A percentile compares a stretch with the other conserved stretches of the same genome.
phyloP scores from a whole-genome alignment of 2,888 invertebrate species.

The Cheilosia vernalis region DNA sequence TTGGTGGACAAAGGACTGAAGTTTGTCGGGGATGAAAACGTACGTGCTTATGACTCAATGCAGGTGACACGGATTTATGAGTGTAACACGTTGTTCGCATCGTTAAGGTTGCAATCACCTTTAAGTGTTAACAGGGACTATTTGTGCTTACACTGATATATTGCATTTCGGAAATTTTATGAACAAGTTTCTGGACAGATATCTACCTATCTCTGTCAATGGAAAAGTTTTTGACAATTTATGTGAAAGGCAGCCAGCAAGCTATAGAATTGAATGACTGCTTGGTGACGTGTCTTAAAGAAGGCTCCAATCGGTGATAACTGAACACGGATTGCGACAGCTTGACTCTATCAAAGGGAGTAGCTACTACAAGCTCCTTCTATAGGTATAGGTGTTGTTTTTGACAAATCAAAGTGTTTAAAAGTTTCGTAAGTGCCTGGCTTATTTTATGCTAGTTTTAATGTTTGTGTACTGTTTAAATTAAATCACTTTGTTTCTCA shows the following conservation, averaged over 20 bases:
- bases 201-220: neutral
- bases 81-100: slow-evolving; percentile 36
- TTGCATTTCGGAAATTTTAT: slow-evolving; percentile 35
- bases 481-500: too few species aligned
- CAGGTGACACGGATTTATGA: slow-evolving; percentile 57
- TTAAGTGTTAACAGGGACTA: slow-evolving; percentile 14
- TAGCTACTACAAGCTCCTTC: too few species aligned
- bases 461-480: too few species aligned
- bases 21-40: slow-evolving; percentile 17
- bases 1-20: slow-evolving; percentile 50
- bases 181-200: slow-evolving; percentile 15
- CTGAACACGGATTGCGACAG: too few species aligned
- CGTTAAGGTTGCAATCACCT: slow-evolving; percentile 52
- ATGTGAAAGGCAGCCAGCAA: neutral
- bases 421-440: too few species aligned
- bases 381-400: too few species aligned
- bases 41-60: slow-evolving; percentile 60
- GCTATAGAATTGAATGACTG: too few species aligned
- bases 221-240: neutral
- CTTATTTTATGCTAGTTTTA: too few species aligned
- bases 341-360: too few species aligned
- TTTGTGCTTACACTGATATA: slow-evolving; percentile 45
- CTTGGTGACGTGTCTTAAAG: too few species aligned
- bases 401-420: too few species aligned
- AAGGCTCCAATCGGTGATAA: too few species aligned